Evolutionary conservation across 2,888 invertebrate species (phyloP), one percentile per base, ranked within the genome.

Genomic region (Eledone cirrhosa): DNA sequence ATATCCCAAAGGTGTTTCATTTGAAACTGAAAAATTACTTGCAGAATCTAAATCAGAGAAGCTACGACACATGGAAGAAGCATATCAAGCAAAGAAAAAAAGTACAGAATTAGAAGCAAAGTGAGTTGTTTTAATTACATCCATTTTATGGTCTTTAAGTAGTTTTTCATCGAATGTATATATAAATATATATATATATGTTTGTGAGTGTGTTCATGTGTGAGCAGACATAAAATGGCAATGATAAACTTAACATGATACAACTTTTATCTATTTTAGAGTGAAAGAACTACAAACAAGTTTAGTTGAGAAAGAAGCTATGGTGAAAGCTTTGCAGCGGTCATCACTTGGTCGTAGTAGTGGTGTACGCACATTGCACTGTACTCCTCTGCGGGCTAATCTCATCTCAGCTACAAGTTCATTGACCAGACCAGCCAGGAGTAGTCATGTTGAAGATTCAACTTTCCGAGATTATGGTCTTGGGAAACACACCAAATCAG

Each of bases 231-330:
- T n/a, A n/a, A n/a, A n/a, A n/a, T n/a, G n/a, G n/a, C n/a, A n/a
- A n/a, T n/a, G n/a, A n/a, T n/a, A n/a, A n/a, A n/a, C n/a, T n/a
- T 24, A 27, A 7, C 47, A 48, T 33, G 24, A 78, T 27, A 63
- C 74, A 2, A 11, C 11, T 41, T 33, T 41, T 41, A 11, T 41
- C 41, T 41, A 11, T 41, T 41, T 41, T 86, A 91, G 91, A 88
- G 93, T 95, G 85, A 96, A 96, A 90, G 95, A 95, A 90, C 91
- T 96, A 82, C 96, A 97, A 90, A 95, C 95, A 5, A 95, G 96
- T 89, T 93, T 97, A 79, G 95, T 95, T 0, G 96, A 97, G 90
- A 94, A 95, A 80, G 96, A 97, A 89, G 96, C 96, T 0, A 95
- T 97, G 95, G 95, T 97, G 85, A 94, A 95, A 85, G 95, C 96